phyloP scores from a whole-genome alignment of 2,797 vertebrate species.

The Gymnodraco acuticeps region DNA sequence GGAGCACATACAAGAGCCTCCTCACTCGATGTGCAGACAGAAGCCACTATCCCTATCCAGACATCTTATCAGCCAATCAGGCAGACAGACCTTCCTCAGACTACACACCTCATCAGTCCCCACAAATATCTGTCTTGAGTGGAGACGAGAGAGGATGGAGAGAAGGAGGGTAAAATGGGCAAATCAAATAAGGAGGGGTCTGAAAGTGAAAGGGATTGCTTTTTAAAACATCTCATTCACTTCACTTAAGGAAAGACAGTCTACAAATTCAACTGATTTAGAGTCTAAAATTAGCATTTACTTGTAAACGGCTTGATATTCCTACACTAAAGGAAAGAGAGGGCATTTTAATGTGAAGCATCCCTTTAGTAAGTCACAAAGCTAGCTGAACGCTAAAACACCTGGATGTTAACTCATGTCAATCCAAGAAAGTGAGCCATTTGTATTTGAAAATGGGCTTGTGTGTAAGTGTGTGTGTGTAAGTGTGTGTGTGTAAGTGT shows the following conservation, averaged over 20 bases:
- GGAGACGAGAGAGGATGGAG: background rate
- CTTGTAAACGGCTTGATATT: background rate
- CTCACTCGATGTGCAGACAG: slow-evolving; percentile 31
- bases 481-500: too few relatives aligned
- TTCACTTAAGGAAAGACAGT: slow-evolving; percentile 16
- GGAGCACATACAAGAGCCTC: slow-evolving; percentile 29
- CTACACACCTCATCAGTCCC: too few relatives aligned
- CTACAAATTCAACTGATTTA: slow-evolving; percentile 29
- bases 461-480: too few relatives aligned
- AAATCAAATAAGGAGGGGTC: slow-evolving; percentile 26
- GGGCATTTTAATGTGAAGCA: slow-evolving; percentile 28
- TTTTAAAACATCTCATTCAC: slow-evolving; percentile 5
- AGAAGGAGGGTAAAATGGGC: slow-evolving; percentile 18
- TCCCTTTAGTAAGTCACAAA: slow-evolving; percentile 3
- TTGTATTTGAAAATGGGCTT: too few relatives aligned
- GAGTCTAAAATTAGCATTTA: slow-evolving; percentile 23
- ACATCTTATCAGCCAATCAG: slow-evolving; percentile 67
- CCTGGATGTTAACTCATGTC: background rate
- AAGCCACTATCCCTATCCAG: slow-evolving; percentile 36
- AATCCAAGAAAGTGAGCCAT: too few relatives aligned
- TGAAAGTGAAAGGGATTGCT: background rate
- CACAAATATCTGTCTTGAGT: background rate
- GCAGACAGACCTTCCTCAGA: too few relatives aligned
- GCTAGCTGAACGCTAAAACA: background rate
- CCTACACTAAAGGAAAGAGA: slow-evolving; percentile 4